Percentiles rank a stretch among this genome's conserved stretches.
Conservation (phyloP, 2,888 invertebrate species). For the Eupithecia abbreviata region DNA sequence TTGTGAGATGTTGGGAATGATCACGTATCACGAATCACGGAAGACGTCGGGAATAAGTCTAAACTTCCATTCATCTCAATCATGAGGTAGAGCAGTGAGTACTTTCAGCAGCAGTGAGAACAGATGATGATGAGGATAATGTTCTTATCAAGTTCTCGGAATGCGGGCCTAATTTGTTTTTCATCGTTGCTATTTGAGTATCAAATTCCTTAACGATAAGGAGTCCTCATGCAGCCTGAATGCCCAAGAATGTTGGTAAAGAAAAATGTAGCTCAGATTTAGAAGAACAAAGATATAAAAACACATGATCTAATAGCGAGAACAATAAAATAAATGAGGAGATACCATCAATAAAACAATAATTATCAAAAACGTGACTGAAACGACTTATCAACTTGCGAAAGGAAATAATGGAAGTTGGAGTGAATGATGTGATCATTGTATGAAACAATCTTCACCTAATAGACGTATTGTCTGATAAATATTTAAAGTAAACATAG, state of each 20-base stretch:
- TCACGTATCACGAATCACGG: too few species aligned
- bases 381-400: background rate
- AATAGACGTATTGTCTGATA: background rate
- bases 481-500: background rate
- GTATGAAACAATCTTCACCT: background rate
- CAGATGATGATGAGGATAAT: background rate
- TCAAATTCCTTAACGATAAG: slow-evolving; percentile 71
- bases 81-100: background rate
- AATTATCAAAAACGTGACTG: background rate
- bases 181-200: slow-evolving; percentile 66
- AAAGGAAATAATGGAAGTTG: background rate
- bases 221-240: slow-evolving; percentile 8
- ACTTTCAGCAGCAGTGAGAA: background rate
- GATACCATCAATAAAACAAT: background rate
- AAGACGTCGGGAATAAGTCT: too few species aligned
- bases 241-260: background rate
- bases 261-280: background rate
- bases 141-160: slow-evolving; percentile 54
- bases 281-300: background rate
- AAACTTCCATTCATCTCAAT: background rate
- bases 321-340: background rate
- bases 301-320: background rate
- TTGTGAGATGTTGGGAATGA: too few species aligned
- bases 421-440: background rate
- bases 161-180: slow-evolving; percentile 63